Base-by-base conservation (phyloP, 2,888 invertebrate species). In the Ornithoptera priamus region DNA sequence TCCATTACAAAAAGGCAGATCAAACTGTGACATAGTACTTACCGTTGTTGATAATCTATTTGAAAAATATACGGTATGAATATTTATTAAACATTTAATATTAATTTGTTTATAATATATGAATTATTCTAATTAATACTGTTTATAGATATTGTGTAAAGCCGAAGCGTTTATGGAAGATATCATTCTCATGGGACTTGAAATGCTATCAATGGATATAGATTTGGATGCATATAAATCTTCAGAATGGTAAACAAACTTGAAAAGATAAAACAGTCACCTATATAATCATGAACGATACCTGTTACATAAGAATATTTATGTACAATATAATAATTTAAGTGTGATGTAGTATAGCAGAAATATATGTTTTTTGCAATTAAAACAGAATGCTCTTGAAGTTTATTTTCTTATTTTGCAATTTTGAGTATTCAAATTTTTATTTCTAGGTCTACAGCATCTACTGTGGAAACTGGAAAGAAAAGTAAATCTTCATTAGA, bases 111-210 rank as follows among this genome's bases (percentile, higher is more conserved):
- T 4, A 18, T 17, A 50, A 18, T 1, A 15, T 50, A 5, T 5
- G n/a, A 20, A n/a, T 18, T 59, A 24, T 4, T 67, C 17, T 30
- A 58, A 67, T 12, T 67, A 18, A 70, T 58, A 2, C 58, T 64
- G 46, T 53, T 53, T 58, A 69, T 10, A 92, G 92, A 78, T 92
- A 24, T 68, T 85, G 30, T 92, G 92, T 76, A 89, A 91, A 79
- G 90, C 85, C 10, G 92, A 92, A 80, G 87, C 90, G 0, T 92
- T 92, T 74, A 87, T 89, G 83, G 92, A 91, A 80, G 92, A 92
- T 74, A 87, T 92, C 2, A 86, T 91, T 72, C 75, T 92, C 65
- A 72, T 86, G 57, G 90, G 90, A 1, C 79, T 92, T 36, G 87
- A 90, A 77, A 90, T 92, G 92, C 83, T 92, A 18, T 81, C 92